A percentile compares a stretch with the other conserved stretches of the same genome.
Evolutionary conservation across 2,113 vertebrate genomes (phyloP).

Genomic region (Triplophysa tibetana): DNA sequence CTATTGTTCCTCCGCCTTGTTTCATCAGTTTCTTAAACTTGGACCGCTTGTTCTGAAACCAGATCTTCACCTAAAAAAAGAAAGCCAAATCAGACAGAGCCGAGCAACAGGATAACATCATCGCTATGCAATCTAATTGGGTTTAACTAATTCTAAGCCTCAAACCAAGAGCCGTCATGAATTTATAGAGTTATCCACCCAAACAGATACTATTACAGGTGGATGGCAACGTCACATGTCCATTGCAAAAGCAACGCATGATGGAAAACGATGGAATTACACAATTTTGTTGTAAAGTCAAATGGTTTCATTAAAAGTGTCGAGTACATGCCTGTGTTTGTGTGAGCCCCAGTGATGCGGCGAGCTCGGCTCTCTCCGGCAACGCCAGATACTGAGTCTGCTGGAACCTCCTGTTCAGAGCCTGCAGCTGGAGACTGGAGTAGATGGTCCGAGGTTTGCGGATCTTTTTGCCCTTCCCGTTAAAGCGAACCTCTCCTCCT

Average conservation of each 20-base stretch:
- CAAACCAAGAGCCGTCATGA: too few relatives aligned
- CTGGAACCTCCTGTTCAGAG: conserved; percentile 96
- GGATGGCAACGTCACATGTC: not conserved
- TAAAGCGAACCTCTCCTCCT: conserved; percentile 97
- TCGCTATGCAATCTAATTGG: too few relatives aligned
- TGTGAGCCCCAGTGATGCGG: conserved; percentile 96
- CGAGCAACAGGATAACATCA: too few relatives aligned
- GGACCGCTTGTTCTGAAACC: conserved; percentile 97
- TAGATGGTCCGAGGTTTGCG: conserved; percentile 99
- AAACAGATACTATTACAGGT: too few relatives aligned
- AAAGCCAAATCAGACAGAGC: conserved; percentile 8
- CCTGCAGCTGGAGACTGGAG: conserved; percentile 97
- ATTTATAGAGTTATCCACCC: too few relatives aligned
- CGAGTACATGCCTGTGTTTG: conserved; percentile 90
- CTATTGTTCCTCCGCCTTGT: conserved; percentile 88
- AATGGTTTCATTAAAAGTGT: not conserved
- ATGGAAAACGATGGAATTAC: not conserved
- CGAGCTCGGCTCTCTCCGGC: conserved; percentile 96
- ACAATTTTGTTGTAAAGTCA: not conserved
- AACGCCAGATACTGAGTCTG: conserved; percentile 98
- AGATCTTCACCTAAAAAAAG: conserved; percentile 86
- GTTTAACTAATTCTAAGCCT: too few relatives aligned
- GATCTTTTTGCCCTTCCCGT: conserved; percentile 98
- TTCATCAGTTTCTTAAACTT: conserved; percentile 97
- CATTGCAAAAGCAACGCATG: not conserved